Evolutionary conservation across 1,140 invertebrate species (phyloP).

Genomic region (Drosophila kurseongensis): DNA sequence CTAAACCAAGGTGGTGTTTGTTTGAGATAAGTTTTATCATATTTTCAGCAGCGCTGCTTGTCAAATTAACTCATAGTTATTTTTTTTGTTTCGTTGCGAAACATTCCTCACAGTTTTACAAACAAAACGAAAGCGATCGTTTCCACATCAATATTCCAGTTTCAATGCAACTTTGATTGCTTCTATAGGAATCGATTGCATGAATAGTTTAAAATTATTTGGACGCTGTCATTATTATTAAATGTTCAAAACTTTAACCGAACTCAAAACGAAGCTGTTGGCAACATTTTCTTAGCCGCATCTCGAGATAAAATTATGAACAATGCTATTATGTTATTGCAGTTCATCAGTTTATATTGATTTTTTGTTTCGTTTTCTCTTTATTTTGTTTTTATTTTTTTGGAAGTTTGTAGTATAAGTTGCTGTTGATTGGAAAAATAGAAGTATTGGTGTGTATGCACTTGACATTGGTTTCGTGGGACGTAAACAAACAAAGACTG

Average conservation of each 20-base stretch:
- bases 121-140: slow-evolving; percentile 54
- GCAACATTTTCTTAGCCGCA: slow-evolving; percentile 11
- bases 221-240: slow-evolving; percentile 46
- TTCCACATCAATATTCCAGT: slow-evolving; percentile 38
- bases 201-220: slow-evolving; percentile 60
- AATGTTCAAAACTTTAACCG: slow-evolving; percentile 39
- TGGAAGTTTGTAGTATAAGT: slow-evolving; percentile 57
- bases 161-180: slow-evolving; percentile 68
- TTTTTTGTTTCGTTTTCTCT: slow-evolving; percentile 15
- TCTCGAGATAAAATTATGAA: slow-evolving; percentile 16
- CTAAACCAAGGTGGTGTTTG: slow-evolving; percentile 52
- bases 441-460: slow-evolving; percentile 60
- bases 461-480: slow-evolving; percentile 66
- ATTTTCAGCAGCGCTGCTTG: slow-evolving; percentile 44
- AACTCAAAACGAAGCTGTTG: slow-evolving; percentile 15
- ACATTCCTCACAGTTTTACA: slow-evolving; percentile 81
- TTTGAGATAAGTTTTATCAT: slow-evolving; percentile 51
- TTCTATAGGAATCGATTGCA: slow-evolving; percentile 71
- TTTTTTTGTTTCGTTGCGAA: slow-evolving; percentile 81
- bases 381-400: slow-evolving; percentile 23
- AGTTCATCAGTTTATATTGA: slow-evolving; percentile 32
- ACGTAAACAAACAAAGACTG: slow-evolving; percentile 65
- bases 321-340: slow-evolving; percentile 23
- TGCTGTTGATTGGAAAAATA: slow-evolving; percentile 68
- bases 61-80: slow-evolving; percentile 52